Evolutionary conservation across 1,140 invertebrate genomes (phyloP).

Genomic region (Drosophila prosaltans): DNA sequence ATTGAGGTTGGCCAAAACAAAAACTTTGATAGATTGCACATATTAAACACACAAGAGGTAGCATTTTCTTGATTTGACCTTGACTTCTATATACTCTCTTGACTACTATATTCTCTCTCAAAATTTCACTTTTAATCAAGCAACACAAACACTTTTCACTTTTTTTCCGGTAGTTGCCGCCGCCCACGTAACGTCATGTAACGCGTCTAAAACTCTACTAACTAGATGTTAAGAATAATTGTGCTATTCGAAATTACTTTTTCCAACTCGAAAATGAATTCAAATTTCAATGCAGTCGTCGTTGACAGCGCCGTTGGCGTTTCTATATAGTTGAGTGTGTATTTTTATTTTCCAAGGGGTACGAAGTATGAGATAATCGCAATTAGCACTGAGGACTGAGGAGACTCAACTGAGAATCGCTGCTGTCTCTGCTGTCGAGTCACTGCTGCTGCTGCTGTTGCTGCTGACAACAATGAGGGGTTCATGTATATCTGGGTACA

Average conservation of each 20-base stretch:
- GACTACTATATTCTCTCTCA: too few relatives aligned
- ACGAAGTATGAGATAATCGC: constrained; percentile 74
- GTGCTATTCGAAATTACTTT: constrained; percentile 68
- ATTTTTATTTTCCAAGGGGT: constrained; percentile 20
- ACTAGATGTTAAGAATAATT: constrained; percentile 74
- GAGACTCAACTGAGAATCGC: constrained; percentile 11
- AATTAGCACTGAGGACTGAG: constrained; percentile 73
- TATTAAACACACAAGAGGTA: constrained; percentile 41
- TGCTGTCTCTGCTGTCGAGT: constrained; percentile 1
- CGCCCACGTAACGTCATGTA: constrained; percentile 70
- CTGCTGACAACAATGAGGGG: constrained; percentile 58
- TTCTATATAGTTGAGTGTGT: constrained; percentile 41
- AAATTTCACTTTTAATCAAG: constrained; percentile 22
- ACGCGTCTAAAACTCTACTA: constrained; percentile 79
- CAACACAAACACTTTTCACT: constrained; percentile 12
- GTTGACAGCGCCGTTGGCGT: constrained; percentile 49
- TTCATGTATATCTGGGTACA: neutral
- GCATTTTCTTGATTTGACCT: constrained; percentile 23
- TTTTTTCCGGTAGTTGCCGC: constrained; percentile 37
- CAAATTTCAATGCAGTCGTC: constrained; percentile 69
- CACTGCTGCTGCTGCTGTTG: constrained; percentile 24
- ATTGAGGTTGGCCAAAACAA: constrained; percentile 78
- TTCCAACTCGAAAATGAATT: constrained; percentile 75
- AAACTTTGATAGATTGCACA: constrained; percentile 30
- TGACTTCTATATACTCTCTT: too few relatives aligned